phyloP scores from a whole-genome alignment of 2,888 invertebrate species.

The Papilio demoleus region DNA sequence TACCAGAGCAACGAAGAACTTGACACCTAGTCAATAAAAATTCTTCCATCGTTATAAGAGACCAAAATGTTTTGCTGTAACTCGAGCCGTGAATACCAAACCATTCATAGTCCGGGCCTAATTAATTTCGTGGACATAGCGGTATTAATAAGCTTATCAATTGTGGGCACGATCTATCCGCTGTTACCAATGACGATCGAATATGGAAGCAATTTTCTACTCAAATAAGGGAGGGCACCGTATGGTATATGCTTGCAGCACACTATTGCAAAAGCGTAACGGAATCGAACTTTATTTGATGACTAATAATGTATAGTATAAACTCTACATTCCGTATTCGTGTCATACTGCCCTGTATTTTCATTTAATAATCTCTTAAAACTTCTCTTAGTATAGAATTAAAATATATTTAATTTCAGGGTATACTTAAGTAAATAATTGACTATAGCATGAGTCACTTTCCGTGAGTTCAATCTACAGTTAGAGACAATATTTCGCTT shows the following conservation, averaged over 20 bases:
- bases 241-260: constrained; percentile 5
- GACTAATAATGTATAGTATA: too few relatives aligned
- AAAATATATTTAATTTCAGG: too few relatives aligned
- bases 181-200: constrained; percentile 54
- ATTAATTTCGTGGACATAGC: constrained; percentile 76
- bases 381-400: too few relatives aligned
- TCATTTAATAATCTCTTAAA: too few relatives aligned
- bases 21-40: too few relatives aligned
- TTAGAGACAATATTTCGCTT: background rate
- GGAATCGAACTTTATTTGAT: background rate
- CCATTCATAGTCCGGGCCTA: constrained; percentile 65
- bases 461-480: too few relatives aligned
- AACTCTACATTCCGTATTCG: too few relatives aligned
- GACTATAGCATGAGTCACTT: too few relatives aligned
- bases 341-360: too few relatives aligned
- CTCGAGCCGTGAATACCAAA: constrained; percentile 55
- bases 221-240: constrained; percentile 50
- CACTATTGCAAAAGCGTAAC: background rate
- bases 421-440: too few relatives aligned
- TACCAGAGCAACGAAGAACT: too few relatives aligned
- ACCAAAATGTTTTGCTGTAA: constrained; percentile 30
- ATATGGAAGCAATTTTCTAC: constrained; percentile 59
- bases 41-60: too few relatives aligned
- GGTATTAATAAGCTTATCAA: constrained; percentile 77
- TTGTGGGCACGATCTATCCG: constrained; percentile 62